Percentiles rank a stretch among this genome's conserved stretches.
These are phyloP conservation scores for Brachionus sp. DNA, from an alignment of 1,140 invertebrate species.

Conservation along the genomic window DNA sequence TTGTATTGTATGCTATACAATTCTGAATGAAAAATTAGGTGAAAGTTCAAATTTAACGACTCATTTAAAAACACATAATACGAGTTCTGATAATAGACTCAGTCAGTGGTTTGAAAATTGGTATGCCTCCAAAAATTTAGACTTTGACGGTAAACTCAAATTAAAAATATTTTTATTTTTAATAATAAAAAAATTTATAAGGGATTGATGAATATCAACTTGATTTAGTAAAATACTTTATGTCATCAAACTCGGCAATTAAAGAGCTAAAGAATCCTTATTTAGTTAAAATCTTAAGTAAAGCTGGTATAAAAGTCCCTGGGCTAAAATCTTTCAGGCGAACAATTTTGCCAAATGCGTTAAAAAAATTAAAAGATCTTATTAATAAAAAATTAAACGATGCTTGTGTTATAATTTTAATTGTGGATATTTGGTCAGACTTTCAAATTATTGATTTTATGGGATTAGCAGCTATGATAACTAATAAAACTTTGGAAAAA, in stretches of 20 bases:
- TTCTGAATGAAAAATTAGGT: not conserved
- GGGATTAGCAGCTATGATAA: not conserved
- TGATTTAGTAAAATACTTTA: not conserved
- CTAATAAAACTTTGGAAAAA: not conserved
- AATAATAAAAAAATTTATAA: not conserved
- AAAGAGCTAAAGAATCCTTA: not conserved
- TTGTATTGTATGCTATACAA: not conserved
- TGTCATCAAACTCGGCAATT: not conserved
- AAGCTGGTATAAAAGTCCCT: not conserved
- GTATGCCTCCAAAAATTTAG: not conserved
- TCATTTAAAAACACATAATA: not conserved
- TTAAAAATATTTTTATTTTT: not conserved
- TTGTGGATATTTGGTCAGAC: not conserved
- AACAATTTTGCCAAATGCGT: not conserved
- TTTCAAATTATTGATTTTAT: not conserved
- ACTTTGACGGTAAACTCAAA: not conserved
- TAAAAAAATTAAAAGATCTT: not conserved
- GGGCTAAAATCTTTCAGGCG: not conserved
- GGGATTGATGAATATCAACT: not conserved
- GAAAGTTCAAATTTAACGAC: not conserved
- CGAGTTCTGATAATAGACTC: not conserved
- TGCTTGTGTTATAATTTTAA: not conserved
- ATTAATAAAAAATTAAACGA: not conserved
- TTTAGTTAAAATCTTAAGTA: not conserved
- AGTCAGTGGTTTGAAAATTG: not conserved